Conservation (phyloP, 2,113 vertebrate species). For the Halichoerus grypus region DNA sequence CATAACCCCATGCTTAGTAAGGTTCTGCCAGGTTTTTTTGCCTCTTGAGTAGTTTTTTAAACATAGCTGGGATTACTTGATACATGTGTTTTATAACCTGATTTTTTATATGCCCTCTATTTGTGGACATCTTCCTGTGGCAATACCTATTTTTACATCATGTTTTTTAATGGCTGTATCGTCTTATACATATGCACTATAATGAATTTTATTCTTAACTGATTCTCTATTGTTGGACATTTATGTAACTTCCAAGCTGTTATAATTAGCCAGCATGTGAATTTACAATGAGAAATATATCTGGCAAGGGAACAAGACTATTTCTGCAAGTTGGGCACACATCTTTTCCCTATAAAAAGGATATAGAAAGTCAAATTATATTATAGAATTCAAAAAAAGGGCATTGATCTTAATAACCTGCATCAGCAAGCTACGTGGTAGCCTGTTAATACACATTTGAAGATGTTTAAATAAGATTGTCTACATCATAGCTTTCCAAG, state of each 20-base stretch:
- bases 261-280: slow-evolving; percentile 62
- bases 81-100: slow-evolving; percentile 54
- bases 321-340: slow-evolving; percentile 27
- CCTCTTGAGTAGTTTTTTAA: neutral
- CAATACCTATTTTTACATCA: slow-evolving; percentile 23
- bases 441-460: neutral
- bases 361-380: neutral
- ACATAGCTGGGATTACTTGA: neutral
- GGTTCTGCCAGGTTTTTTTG: neutral
- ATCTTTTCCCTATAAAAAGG: slow-evolving; percentile 6
- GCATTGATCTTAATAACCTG: neutral
- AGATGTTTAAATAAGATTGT: neutral
- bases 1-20: neutral
- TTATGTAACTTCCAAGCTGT: slow-evolving; percentile 76
- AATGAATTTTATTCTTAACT: slow-evolving; percentile 73
- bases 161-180: slow-evolving; percentile 32
- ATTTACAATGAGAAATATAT: slow-evolving; percentile 56
- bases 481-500: neutral
- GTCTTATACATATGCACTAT: slow-evolving; percentile 53
- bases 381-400: neutral
- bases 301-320: slow-evolving; percentile 49
- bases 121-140: slow-evolving; percentile 1
- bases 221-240: slow-evolving; percentile 65
- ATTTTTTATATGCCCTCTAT: slow-evolving; percentile 57
- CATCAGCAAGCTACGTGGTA: neutral